Conservation (phyloP, 1,140 invertebrate species). For the Colletes gigas region DNA sequence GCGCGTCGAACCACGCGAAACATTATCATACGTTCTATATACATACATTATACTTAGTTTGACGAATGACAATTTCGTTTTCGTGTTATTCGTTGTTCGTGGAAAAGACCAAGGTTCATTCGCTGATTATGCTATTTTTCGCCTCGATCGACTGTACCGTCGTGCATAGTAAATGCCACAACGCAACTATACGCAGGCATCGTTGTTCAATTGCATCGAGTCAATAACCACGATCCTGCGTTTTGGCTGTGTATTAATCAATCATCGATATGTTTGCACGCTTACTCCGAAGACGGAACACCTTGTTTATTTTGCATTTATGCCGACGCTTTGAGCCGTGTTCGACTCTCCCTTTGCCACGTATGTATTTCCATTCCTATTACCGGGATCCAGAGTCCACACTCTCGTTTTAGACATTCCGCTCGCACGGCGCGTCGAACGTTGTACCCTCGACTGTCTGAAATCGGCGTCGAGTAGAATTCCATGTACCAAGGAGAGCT, state of each 20-base stretch:
- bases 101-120: neutral
- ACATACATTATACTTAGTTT: neutral
- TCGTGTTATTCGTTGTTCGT: neutral
- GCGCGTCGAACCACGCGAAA: neutral
- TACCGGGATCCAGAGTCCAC: slow-evolving; percentile 22
- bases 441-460: slow-evolving; percentile 42
- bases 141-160: slow-evolving; percentile 24
- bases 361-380: slow-evolving; percentile 67
- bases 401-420: slow-evolving; percentile 4
- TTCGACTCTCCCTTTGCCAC: slow-evolving; percentile 51
- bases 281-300: slow-evolving; percentile 52
- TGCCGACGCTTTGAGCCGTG: slow-evolving; percentile 55
- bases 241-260: slow-evolving; percentile 48
- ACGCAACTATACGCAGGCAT: slow-evolving; percentile 33
- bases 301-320: slow-evolving; percentile 63
- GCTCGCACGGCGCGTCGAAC: neutral
- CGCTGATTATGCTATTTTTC: slow-evolving; percentile 17
- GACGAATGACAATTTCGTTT: neutral
- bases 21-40: no score
- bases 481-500: slow-evolving; percentile 55
- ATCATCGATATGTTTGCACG: slow-evolving; percentile 61
- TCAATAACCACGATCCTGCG: slow-evolving; percentile 11
- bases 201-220: slow-evolving; percentile 18
- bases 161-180: neutral
- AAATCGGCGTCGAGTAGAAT: slow-evolving; percentile 54